Conservation (phyloP, 2,888 invertebrate species). For the Aporophyla lueneburgensis region DNA sequence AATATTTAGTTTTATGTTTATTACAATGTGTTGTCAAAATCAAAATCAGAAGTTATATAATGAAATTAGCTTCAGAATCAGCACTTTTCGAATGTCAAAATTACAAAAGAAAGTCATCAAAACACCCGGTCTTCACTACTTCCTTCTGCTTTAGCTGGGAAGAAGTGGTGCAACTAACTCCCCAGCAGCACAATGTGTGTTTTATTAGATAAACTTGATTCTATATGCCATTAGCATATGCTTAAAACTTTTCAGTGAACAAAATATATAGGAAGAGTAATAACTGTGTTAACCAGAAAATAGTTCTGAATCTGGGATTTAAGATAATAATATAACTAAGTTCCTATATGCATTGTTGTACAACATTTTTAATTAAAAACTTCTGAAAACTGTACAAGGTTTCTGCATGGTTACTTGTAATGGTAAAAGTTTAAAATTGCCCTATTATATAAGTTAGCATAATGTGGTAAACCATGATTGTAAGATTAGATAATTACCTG, state of each 20-base stretch:
- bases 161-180: too few species aligned
- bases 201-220: too few species aligned
- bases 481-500: conserved; percentile 32
- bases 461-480: neutral
- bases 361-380: neutral
- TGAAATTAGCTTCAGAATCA: too few species aligned
- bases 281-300: neutral
- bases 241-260: neutral
- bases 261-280: neutral
- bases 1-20: too few species aligned
- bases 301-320: neutral
- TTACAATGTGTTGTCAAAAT: too few species aligned
- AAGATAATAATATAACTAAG: neutral
- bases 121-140: too few species aligned
- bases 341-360: neutral
- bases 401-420: neutral
- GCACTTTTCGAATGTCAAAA: too few species aligned
- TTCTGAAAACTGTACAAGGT: neutral
- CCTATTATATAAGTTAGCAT: conserved; percentile 4
- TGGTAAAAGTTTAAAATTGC: neutral
- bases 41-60: too few species aligned
- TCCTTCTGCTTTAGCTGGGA: too few species aligned
- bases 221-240: neutral
- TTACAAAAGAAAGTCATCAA: too few species aligned
- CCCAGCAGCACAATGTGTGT: too few species aligned